These are phyloP conservation scores for Oopsacas minuta DNA, from an alignment of 37 sponge, comb jelly and placozoan species.

Conservation along the genomic window DNA sequence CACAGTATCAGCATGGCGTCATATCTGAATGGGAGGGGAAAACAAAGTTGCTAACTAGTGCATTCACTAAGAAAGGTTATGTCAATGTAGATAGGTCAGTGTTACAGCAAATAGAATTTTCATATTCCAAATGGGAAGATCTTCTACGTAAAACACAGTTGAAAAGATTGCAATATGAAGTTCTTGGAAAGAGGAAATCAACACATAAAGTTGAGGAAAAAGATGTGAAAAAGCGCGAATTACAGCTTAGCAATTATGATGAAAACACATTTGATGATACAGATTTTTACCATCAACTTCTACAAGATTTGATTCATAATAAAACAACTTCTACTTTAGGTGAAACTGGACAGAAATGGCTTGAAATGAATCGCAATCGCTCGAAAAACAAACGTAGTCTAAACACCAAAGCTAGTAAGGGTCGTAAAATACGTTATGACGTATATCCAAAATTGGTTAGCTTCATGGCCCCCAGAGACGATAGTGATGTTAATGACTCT, in stretches of 20 bases:
- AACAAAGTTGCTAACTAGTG: background rate
- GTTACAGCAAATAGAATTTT: background rate
- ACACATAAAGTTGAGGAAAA: background rate
- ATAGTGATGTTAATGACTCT: constrained; percentile 32
- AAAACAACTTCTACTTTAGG: background rate
- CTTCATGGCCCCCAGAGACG: constrained; percentile 73
- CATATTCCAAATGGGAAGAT: background rate
- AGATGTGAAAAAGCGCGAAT: constrained; percentile 25
- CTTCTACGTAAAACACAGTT: background rate
- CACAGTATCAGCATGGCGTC: constrained; percentile 16
- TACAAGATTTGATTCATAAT: constrained; percentile 14
- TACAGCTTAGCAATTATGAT: constrained; percentile 50
- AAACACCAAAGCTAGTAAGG: constrained; percentile 91
- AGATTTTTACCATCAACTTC: constrained; percentile 78
- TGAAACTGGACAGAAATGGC: constrained; percentile 34
- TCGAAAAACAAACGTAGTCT: constrained; percentile 60
- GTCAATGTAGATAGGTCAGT: constrained; percentile 7
- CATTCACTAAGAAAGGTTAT: constrained; percentile 17
- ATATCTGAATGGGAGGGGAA: background rate
- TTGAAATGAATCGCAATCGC: constrained; percentile 57
- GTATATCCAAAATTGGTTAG: constrained; percentile 69
- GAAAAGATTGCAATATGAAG: background rate
- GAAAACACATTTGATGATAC: constrained; percentile 84
- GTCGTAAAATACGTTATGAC: constrained; percentile 73
- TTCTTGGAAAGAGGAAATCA: constrained; percentile 21